Evolutionary conservation across 2,888 invertebrate genomes (phyloP).

Genomic region (Encarsia formosa): DNA sequence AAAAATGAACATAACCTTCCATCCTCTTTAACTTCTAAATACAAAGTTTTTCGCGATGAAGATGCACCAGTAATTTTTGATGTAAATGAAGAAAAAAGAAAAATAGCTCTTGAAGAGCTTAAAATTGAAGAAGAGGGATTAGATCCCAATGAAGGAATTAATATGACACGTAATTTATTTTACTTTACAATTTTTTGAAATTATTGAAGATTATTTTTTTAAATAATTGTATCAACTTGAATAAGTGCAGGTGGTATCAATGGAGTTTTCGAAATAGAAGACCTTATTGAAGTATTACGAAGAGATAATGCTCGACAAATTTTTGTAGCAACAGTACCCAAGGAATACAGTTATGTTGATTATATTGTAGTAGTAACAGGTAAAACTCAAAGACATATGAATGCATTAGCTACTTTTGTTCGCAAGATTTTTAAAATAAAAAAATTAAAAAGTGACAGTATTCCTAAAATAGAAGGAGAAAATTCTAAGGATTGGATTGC

Average conservation of each 20-base stretch:
- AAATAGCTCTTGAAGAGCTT: conserved; percentile 40
- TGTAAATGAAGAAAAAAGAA: conserved; percentile 62
- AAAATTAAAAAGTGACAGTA: conserved; percentile 57
- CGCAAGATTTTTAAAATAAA: conserved; percentile 74
- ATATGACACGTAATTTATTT: conserved; percentile 57
- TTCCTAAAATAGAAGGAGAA: conserved; percentile 76
- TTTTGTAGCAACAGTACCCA: conserved; percentile 74
- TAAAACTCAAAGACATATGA: conserved; percentile 69
- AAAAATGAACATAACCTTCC: conserved; percentile 30
- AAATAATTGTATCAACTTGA: neutral
- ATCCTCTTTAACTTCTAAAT: conserved; percentile 59
- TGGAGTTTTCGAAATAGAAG: conserved; percentile 87
- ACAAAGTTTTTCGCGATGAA: conserved; percentile 67
- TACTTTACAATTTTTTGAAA: neutral
- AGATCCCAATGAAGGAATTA: conserved; percentile 63
- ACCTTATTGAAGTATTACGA: conserved; percentile 71
- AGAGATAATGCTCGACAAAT: conserved; percentile 76
- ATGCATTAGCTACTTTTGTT: conserved; percentile 70
- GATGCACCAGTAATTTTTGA: conserved; percentile 69
- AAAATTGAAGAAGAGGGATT: conserved; percentile 44
- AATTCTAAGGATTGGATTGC: conserved; percentile 81
- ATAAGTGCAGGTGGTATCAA: conserved; percentile 60
- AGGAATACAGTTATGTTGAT: conserved; percentile 74
- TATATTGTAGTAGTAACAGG: conserved; percentile 79
- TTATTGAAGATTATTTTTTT: conserved; percentile 4